Base-by-base conservation (phyloP, 1,140 invertebrate genomes). In the Holcopasites calliopsidis region DNA sequence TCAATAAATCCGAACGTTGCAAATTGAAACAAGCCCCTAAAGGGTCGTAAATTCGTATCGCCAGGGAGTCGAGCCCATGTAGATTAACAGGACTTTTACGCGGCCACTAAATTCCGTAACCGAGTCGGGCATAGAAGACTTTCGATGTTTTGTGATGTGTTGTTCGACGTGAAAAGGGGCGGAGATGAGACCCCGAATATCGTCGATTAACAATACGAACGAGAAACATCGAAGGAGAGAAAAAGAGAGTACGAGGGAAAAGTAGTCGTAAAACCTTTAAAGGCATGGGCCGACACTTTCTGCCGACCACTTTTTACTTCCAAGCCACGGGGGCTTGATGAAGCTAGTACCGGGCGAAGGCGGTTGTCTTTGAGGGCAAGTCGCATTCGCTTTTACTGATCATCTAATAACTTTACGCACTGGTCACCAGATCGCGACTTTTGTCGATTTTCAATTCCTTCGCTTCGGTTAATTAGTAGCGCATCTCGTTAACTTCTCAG, bases 251-350 rank as follows among this genome's bases (percentile, higher is more conserved):
- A 58, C 42, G 65, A 55, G 76, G 21, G 3, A 60, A 65, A 60
- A 60, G 44, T 49, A 78, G 58, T 79, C 79, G 65, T 83, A 83
- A 83, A 83, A 82, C 61, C 71, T 40, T 44, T 69, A 78, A 76
- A 61, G 60, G 64, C 38, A 64, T 23, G 35, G 23, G 38, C 38
- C 65, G 66, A 64, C 62, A 60, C 66, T 77, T 77, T 65, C 60
- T 42, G 40, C n/a, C 57, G 74, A 60, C 74, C 58, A 50, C 69
- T 82, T 82, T 82, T 80, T 82, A 69, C 44, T 58, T 40, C 31
- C 23, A 40, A 38, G 16, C 31, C 44, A 33, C 21, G 31, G 50
- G 28, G n/a, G 31, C 50, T 44, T 79, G 70, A 81, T 65, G 76
- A 81, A 79, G 50, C 65, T 44, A 26, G 42, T n/a, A 57, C 4